A percentile compares a stretch with the other conserved stretches of the same genome.
Evolutionary conservation across 2,797 vertebrate species (phyloP).

Genomic region (Onychomys arenicola): DNA sequence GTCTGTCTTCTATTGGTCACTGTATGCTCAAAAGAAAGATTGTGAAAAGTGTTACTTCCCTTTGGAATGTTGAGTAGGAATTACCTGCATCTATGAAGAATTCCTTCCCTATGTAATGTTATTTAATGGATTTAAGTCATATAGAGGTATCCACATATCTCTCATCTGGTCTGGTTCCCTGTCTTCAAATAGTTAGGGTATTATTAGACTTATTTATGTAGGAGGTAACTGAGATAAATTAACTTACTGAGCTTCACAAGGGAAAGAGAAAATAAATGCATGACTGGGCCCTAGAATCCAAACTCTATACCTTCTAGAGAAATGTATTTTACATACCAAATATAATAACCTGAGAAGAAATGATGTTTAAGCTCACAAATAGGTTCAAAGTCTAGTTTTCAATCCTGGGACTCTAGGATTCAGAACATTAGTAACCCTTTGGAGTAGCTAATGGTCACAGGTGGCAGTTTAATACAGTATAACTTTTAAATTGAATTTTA

Average conservation of each 20-base stretch:
- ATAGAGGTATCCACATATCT: background rate
- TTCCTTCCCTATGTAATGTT: background rate
- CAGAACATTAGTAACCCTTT: background rate
- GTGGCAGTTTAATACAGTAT: background rate
- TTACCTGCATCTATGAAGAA: background rate
- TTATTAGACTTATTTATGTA: conserved; percentile 19
- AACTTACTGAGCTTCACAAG: background rate
- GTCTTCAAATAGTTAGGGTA: background rate
- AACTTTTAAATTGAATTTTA: background rate
- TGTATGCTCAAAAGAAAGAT: background rate
- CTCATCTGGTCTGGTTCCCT: background rate
- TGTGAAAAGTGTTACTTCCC: background rate
- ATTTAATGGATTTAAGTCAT: background rate
- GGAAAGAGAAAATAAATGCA: background rate
- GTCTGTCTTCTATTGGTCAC: background rate
- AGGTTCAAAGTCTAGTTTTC: background rate
- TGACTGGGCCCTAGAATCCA: background rate
- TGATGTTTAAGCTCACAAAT: background rate
- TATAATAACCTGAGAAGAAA: background rate
- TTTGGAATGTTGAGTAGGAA: conserved; percentile 22
- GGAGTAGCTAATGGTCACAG: background rate
- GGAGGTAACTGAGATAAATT: conserved; percentile 19
- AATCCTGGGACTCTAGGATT: background rate
- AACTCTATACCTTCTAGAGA: background rate
- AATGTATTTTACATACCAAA: background rate